phyloP scores from a whole-genome alignment of 2,113 vertebrate genomes.

The Prinia subflava region DNA sequence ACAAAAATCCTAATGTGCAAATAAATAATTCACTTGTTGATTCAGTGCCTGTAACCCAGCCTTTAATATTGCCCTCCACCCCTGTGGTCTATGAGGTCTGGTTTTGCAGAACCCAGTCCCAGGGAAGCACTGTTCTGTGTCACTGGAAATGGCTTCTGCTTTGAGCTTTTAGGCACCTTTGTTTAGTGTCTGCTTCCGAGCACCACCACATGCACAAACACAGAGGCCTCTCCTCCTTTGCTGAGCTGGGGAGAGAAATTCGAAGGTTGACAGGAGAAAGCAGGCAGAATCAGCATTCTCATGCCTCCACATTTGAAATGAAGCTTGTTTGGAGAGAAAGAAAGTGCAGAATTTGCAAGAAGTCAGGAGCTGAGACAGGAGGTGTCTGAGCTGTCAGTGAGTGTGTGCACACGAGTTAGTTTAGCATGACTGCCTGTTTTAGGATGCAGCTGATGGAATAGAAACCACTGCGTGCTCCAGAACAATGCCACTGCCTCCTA shows the following conservation, averaged over 20 bases:
- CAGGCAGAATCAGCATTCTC: background rate
- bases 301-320: background rate
- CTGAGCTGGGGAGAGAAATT: background rate
- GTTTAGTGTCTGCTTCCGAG: background rate
- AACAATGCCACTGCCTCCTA: background rate
- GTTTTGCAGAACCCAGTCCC: background rate
- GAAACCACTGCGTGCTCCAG: background rate
- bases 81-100: background rate
- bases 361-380: background rate
- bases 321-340: background rate
- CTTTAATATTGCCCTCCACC: background rate
- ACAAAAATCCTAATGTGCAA: background rate
- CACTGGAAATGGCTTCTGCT: background rate
- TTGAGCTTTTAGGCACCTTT: background rate
- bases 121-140: conserved; percentile 14
- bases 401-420: background rate
- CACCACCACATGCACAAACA: background rate
- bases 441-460: background rate
- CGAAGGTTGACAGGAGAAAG: background rate
- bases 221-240: background rate
- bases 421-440: background rate
- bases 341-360: conserved; percentile 10
- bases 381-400: background rate
- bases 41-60: background rate
- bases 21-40: conserved; percentile 16